Base-by-base conservation (phyloP, 37 sponge, comb jelly and placozoan genomes). In the Hexactinellida sp. region DNA sequence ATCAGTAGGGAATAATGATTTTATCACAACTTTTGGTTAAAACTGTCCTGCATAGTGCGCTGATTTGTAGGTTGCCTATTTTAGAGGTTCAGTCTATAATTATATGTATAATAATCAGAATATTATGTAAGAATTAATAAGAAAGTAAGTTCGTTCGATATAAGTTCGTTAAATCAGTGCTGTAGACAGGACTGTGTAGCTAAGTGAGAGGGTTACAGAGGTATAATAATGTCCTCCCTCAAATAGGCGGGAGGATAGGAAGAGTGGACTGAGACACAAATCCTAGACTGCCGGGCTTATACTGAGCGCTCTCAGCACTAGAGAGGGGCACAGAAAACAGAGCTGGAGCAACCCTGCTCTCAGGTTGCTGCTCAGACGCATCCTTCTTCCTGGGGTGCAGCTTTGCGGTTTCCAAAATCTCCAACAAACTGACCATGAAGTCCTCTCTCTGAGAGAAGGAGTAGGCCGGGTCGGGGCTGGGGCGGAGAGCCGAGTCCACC, bases 371-470 rank as follows among this genome's bases (percentile, higher is more conserved):
- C 25, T 63, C 28, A 63, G 76, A 63, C 21, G 13, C 25, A 7
- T 63, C 32, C 13, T 23, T 63, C 30, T 63, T 63, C 19, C 28
- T 7, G 3, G 76, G 5, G 76, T 63, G 76, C 13, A 63, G 76
- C 76, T 63, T 63, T 7, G 76, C 76, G 3, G 21, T 63, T 63
- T 63, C 76, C 13, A 63, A 63, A 7, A 63, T 63, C 76, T 63
- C 76, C 28, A 63, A n/a, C 30, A 63, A 28, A n/a, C 76, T 63
- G 3, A 63, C 34, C 76, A 63, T 63, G 34, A 63, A 63, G 34
- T 63, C 76, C 13, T 63, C 76, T 63, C 76, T 63, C 30, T n/a
- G 76, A 63, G 76, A 63, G 76, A 63, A 63, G 34, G 76, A 32
- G 3, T 63, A 1, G 13, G 76, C 76, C 25, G 76, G 76, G 30